These are phyloP conservation scores for Lepus oiostolus DNA, from an alignment of 2,797 vertebrate genomes.

Conservation along the genomic window DNA sequence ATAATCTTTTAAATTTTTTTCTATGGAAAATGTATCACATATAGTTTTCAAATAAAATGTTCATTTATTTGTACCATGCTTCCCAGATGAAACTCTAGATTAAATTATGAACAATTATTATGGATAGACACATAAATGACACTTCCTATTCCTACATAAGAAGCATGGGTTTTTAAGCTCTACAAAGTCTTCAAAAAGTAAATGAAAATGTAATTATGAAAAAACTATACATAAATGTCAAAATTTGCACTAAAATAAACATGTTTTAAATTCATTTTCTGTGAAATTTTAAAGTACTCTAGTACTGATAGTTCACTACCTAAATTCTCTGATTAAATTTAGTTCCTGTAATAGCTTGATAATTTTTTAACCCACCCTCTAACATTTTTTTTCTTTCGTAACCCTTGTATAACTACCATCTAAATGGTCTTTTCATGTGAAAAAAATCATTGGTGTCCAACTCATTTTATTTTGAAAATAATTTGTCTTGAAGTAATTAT, in stretches of 20 bases:
- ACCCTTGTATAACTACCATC: not conserved
- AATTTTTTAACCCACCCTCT: not conserved
- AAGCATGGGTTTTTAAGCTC: not conserved
- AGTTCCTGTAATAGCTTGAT: not conserved
- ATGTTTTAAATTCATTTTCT: no score
- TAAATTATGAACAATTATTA: not conserved
- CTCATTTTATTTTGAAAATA: not conserved
- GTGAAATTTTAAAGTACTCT: no score
- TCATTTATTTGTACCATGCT: not conserved
- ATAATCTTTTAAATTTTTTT: not conserved
- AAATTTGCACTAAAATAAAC: no score
- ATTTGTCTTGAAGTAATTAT: not conserved
- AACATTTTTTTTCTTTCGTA: not conserved
- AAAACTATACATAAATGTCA: no score
- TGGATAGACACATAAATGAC: not conserved
- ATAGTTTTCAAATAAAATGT: constrained; percentile 11
- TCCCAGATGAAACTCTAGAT: not conserved
- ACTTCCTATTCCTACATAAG: not conserved
- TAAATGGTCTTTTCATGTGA: not conserved
- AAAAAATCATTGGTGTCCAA: not conserved
- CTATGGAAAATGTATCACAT: not conserved
- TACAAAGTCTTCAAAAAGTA: no score
- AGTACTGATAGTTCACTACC: not conserved
- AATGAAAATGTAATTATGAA: no score
- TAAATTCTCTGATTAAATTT: not conserved